Conservation (phyloP, 2,797 vertebrate species). For the Malacoraja senta region DNA sequence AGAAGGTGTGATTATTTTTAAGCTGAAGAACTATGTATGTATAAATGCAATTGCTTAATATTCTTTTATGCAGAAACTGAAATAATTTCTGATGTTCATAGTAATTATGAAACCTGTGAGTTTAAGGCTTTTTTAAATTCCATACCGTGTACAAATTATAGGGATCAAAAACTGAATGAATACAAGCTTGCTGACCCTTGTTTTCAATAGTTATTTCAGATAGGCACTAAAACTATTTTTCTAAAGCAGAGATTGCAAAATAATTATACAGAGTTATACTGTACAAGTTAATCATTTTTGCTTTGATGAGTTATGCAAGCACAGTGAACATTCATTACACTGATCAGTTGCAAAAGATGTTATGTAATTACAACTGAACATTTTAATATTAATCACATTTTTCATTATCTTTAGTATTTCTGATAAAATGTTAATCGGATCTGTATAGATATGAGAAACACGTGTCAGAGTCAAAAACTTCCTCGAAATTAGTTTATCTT, state of each 20-base stretch:
- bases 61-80: too few relatives aligned
- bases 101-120: not conserved
- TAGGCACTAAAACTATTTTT: not conserved
- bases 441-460: not conserved
- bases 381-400: not conserved
- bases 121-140: not conserved
- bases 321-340: not conserved
- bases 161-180: not conserved
- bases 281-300: not conserved
- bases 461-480: not conserved
- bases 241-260: not conserved
- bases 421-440: not conserved
- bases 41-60: not conserved
- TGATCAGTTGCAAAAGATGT: not conserved
- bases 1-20: not conserved
- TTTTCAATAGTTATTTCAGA: not conserved
- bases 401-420: conserved; percentile 12
- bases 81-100: not conserved
- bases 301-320: not conserved
- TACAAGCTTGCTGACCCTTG: not conserved
- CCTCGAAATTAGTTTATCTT: not conserved
- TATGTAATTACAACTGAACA: not conserved
- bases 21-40: not conserved
- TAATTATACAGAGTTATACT: not conserved
- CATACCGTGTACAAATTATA: not conserved